phyloP scores from a whole-genome alignment of 2,888 invertebrate species.

The Nebria brevicollis region DNA sequence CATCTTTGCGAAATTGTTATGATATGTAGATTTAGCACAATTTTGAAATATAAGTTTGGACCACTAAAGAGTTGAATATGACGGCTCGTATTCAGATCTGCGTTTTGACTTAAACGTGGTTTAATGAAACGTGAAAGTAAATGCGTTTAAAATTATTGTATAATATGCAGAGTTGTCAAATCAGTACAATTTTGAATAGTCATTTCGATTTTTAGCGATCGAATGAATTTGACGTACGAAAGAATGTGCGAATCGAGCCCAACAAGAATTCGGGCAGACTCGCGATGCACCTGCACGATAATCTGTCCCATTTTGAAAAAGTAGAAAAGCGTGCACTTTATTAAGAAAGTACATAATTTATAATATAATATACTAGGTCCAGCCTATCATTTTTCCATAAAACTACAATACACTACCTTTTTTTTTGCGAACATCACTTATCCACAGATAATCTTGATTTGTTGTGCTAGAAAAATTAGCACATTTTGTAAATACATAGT shows the following conservation, averaged over 20 bases:
- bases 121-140: too few relatives aligned
- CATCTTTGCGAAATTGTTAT: too few relatives aligned
- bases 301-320: slow-evolving; percentile 17
- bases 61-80: too few relatives aligned
- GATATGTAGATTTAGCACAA: too few relatives aligned
- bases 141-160: too few relatives aligned
- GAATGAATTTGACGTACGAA: neutral
- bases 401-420: slow-evolving; percentile 27
- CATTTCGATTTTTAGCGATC: neutral
- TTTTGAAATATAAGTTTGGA: too few relatives aligned
- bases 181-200: neutral
- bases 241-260: slow-evolving; percentile 14
- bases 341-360: neutral
- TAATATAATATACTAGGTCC: slow-evolving; percentile 37
- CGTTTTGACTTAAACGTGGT: too few relatives aligned
- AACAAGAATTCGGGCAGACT: neutral
- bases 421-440: neutral
- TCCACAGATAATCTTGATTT: neutral
- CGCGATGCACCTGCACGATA: slow-evolving; percentile 40
- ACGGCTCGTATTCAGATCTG: too few relatives aligned
- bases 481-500: neutral
- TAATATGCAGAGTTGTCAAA: too few relatives aligned
- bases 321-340: slow-evolving; percentile 32
- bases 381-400: slow-evolving; percentile 39
- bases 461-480: neutral